A percentile compares a stretch with the other conserved stretches of the same genome.
Conservation (phyloP, 2,797 vertebrate species). For the Chelon auratus region DNA sequence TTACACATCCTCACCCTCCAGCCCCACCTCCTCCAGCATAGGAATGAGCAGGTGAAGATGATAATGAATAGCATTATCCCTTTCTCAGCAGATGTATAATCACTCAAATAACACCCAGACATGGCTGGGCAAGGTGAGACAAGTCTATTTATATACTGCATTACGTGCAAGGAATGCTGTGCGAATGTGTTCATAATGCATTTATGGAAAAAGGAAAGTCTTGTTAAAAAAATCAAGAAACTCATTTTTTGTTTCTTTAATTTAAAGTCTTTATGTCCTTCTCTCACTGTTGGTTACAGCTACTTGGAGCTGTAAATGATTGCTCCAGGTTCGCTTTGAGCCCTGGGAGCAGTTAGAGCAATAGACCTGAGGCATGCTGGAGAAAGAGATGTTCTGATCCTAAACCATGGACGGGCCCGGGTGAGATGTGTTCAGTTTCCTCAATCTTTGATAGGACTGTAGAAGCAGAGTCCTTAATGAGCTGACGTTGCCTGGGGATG, state of each 20-base stretch:
- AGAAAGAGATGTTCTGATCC: background rate
- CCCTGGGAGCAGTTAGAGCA: background rate
- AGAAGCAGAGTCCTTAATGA: background rate
- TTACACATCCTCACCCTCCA: background rate
- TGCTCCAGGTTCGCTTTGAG: slow-evolving; percentile 3
- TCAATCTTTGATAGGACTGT: background rate
- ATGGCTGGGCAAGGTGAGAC: slow-evolving; percentile 8
- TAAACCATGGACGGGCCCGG: background rate
- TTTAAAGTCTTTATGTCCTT: too few relatives aligned
- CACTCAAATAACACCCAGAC: background rate
- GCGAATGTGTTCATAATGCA: background rate
- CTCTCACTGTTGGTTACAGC: too few relatives aligned
- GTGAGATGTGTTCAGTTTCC: background rate
- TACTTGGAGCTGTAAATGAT: background rate
- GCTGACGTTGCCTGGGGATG: background rate
- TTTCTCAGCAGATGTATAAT: background rate
- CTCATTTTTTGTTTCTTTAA: too few relatives aligned
- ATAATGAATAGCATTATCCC: slow-evolving; percentile 19
- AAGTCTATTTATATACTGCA: slow-evolving; percentile 13
- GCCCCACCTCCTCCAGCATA: background rate
- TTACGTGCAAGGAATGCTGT: background rate
- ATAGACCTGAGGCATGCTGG: background rate
- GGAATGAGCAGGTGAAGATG: slow-evolving; percentile 7
- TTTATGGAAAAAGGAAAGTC: too few relatives aligned
- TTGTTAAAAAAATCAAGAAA: too few relatives aligned